Percentiles rank a stretch among this genome's conserved stretches.
Conservation (phyloP, 2,113 vertebrate genomes). For the Callipepla squamata region DNA sequence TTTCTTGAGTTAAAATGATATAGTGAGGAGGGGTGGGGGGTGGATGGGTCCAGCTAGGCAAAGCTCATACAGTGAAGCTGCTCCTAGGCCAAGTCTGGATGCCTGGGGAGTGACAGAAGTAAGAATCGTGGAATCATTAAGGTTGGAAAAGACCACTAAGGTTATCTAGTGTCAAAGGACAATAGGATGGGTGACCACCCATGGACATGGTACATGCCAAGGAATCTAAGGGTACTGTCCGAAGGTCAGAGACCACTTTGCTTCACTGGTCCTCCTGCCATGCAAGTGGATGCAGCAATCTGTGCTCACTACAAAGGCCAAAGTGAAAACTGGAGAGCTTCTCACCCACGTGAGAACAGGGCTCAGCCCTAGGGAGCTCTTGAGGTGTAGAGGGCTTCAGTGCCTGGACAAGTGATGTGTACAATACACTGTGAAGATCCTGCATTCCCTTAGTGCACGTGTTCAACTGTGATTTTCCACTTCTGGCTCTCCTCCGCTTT, state of each 20-base stretch:
- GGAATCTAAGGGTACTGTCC: neutral
- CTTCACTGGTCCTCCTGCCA: neutral
- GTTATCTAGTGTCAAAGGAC: neutral
- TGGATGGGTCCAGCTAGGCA: neutral
- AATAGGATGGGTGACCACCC: neutral
- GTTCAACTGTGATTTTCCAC: neutral
- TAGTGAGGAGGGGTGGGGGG: neutral
- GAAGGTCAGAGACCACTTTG: neutral
- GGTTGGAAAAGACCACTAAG: too few relatives aligned
- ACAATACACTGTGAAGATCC: too few relatives aligned
- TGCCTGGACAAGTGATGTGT: neutral
- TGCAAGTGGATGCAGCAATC: too few relatives aligned
- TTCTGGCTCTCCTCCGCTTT: neutral
- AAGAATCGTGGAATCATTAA: too few relatives aligned
- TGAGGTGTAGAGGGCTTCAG: neutral
- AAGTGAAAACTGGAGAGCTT: too few relatives aligned
- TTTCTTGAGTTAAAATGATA: accelerated
- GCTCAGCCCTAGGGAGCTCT: neutral
- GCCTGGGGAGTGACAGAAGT: neutral
- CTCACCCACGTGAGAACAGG: neutral
- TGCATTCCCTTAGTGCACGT: too few relatives aligned
- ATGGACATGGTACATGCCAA: neutral
- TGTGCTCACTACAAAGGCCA: neutral
- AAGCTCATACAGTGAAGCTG: neutral
- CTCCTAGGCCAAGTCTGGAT: neutral